These are phyloP conservation scores for Maconellicoccus hirsutus DNA, from an alignment of 1,140 invertebrate species.

Conservation along the genomic window DNA sequence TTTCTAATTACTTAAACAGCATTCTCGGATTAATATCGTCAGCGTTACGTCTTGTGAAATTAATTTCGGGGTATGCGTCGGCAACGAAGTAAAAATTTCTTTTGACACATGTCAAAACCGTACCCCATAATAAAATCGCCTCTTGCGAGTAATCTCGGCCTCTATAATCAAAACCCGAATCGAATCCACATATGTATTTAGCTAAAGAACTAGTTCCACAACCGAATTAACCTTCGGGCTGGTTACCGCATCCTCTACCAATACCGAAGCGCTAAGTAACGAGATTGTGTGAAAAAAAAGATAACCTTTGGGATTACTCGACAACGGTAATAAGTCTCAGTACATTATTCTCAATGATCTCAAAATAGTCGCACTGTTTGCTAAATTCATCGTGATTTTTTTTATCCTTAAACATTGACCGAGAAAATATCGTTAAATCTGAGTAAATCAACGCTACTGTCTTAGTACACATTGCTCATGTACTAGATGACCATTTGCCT, in stretches of 20 bases:
- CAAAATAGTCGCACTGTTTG: too few relatives aligned
- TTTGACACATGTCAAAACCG: conserved; percentile 4
- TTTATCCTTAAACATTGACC: too few relatives aligned
- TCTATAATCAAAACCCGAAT: neutral
- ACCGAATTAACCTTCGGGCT: neutral
- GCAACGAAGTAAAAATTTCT: neutral
- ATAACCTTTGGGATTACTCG: too few relatives aligned
- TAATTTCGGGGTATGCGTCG: neutral
- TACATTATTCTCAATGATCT: too few relatives aligned
- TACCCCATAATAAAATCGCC: conserved; percentile 2
- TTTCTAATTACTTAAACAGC: neutral
- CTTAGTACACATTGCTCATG: too few relatives aligned
- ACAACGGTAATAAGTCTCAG: too few relatives aligned
- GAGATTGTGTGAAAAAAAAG: neutral
- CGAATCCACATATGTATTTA: neutral
- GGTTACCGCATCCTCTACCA: neutral
- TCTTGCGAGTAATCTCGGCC: neutral
- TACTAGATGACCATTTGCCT: too few relatives aligned
- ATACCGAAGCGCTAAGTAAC: neutral
- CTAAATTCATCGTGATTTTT: too few relatives aligned
- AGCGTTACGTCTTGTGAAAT: neutral
- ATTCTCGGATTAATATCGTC: neutral
- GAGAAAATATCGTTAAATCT: too few relatives aligned
- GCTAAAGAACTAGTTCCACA: neutral
- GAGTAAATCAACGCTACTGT: too few relatives aligned